Evolutionary conservation across 2,888 invertebrate genomes (phyloP).

Genomic region (Gandaritis pyraliata): DNA sequence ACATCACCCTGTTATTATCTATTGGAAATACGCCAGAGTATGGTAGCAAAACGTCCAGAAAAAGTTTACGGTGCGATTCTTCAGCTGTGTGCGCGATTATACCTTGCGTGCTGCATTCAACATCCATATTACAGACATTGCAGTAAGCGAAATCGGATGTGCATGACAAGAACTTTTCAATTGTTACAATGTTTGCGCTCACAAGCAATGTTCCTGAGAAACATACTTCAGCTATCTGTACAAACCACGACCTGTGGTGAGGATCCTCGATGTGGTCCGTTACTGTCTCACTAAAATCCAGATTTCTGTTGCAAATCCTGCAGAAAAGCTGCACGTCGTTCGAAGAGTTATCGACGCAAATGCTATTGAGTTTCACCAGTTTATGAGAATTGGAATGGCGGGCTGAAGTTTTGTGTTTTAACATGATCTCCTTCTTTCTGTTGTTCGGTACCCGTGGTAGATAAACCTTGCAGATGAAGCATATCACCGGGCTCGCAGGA

Average conservation of each 20-base stretch:
- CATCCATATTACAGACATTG: neutral
- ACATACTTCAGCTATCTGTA: neutral
- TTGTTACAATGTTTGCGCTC: neutral
- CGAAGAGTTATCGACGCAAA: neutral
- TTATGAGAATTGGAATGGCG: neutral
- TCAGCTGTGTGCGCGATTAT: neutral
- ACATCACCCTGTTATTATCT: slow-evolving; percentile 7
- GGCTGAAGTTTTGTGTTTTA: neutral
- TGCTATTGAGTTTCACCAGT: neutral
- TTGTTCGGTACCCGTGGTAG: neutral
- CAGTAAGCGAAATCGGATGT: slow-evolving; percentile 3
- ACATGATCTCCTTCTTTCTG: neutral
- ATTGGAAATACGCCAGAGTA: slow-evolving; percentile 4
- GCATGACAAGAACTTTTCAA: neutral
- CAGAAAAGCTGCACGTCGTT: neutral
- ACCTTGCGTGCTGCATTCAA: neutral
- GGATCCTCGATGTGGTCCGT: neutral
- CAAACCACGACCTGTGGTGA: neutral
- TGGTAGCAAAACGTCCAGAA: neutral
- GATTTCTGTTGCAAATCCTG: neutral
- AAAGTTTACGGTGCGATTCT: neutral
- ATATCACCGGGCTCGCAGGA: neutral
- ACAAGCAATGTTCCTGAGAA: neutral
- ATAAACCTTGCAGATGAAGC: slow-evolving; percentile 1
- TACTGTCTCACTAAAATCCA: neutral